phyloP scores from a whole-genome alignment of 2,797 vertebrate species.

The Gallinago solitaria region DNA sequence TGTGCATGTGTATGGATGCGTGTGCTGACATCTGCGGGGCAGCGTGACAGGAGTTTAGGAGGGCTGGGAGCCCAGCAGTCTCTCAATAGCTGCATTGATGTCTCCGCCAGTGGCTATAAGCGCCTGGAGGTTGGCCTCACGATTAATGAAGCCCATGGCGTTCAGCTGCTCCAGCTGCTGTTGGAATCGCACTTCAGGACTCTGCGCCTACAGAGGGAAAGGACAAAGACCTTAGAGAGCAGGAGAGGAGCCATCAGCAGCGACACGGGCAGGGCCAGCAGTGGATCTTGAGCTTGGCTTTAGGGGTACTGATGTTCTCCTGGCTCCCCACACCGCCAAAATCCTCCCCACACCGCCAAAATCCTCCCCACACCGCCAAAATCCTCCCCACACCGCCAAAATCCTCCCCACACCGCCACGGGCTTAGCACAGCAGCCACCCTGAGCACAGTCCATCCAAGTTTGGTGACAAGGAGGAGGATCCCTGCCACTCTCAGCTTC shows the following conservation, averaged over 20 bases:
- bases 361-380: no score
- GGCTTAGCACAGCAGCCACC: no score
- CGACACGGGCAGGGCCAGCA: accelerated
- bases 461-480: background rate
- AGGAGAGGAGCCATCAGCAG: background rate
- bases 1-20: slow-evolving; percentile 48
- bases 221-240: background rate
- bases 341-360: no score
- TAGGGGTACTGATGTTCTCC: no score
- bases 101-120: slow-evolving; percentile 97
- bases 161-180: slow-evolving; percentile 96
- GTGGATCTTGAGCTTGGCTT: background rate
- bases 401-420: no score
- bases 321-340: no score
- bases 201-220: slow-evolving; percentile 76
- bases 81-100: slow-evolving; percentile 98
- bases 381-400: no score
- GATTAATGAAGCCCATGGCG: slow-evolving; percentile 98
- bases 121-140: slow-evolving; percentile 97
- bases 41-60: slow-evolving; percentile 80
- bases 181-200: slow-evolving; percentile 95
- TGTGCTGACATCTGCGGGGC: slow-evolving; percentile 7
- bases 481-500: background rate
- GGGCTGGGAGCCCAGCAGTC: slow-evolving; percentile 98
- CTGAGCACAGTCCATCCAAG: no score